Percentiles rank a stretch among this genome's conserved stretches.
Evolutionary conservation across 2,797 vertebrate genomes (phyloP).

Genomic region (Petrocephalus sullivani): DNA sequence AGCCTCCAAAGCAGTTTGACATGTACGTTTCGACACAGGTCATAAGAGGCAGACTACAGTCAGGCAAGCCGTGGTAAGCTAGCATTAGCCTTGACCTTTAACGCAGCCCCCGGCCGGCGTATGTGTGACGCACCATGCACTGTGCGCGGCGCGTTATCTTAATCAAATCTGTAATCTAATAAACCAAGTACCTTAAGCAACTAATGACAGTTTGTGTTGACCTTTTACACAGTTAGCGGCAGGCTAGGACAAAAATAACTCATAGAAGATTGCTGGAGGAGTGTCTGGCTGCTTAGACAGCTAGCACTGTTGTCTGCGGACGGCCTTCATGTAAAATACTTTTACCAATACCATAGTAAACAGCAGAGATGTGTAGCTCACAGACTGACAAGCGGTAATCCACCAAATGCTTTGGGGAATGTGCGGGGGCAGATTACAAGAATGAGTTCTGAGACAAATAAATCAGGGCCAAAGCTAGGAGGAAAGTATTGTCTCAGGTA

Average conservation of each 20-base stretch:
- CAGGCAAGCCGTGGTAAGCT: neutral
- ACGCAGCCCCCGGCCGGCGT: neutral
- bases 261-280: neutral
- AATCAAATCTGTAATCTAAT: constrained; percentile 14
- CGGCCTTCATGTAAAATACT: neutral
- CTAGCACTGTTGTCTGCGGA: neutral
- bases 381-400: neutral
- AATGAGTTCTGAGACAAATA: neutral
- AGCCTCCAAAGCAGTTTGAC: neutral
- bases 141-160: neutral
- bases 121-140: neutral
- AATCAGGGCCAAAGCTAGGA: neutral
- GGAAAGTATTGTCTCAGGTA: neutral
- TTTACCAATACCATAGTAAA: neutral
- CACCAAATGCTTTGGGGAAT: neutral
- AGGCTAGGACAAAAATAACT: neutral
- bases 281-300: neutral
- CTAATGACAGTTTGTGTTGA: constrained; percentile 7
- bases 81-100: constrained; percentile 5
- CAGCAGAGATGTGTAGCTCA: neutral
- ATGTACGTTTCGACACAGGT: neutral
- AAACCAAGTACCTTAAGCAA: constrained; percentile 1
- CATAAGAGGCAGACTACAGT: neutral
- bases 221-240: neutral
- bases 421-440: neutral